Conservation (phyloP, 2,113 vertebrate species). For the Panthera leo region DNA sequence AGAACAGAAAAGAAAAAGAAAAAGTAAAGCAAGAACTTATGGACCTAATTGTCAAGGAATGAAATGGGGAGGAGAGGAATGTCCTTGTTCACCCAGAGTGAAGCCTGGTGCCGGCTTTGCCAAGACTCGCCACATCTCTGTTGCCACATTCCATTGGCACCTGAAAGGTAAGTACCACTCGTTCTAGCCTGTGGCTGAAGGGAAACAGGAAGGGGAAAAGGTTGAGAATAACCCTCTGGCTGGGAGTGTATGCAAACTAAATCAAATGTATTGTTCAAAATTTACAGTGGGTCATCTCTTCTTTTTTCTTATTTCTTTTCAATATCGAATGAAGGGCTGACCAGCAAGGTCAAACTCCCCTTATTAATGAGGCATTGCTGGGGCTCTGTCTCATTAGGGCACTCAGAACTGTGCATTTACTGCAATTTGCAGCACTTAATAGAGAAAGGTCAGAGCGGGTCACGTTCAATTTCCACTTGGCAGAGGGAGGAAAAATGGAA, state of each 20-base stretch:
- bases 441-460: slow-evolving; percentile 96
- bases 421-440: slow-evolving; percentile 99
- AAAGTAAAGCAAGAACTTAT: neutral
- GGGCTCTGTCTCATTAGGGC: slow-evolving; percentile 89
- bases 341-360: slow-evolving; percentile 92
- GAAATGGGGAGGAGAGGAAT: neutral
- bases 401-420: slow-evolving; percentile 93
- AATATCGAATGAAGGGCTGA: slow-evolving; percentile 90
- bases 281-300: slow-evolving; percentile 92
- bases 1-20: too few species aligned
- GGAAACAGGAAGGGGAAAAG: slow-evolving; percentile 40
- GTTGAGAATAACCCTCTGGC: slow-evolving; percentile 70
- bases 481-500: slow-evolving; percentile 95
- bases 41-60: neutral
- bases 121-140: neutral
- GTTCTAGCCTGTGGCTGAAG: slow-evolving; percentile 66
- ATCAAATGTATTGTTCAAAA: slow-evolving; percentile 91
- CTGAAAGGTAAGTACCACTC: slow-evolving; percentile 70
- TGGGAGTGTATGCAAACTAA: slow-evolving; percentile 88
- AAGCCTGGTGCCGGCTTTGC: neutral
- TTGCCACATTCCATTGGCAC: slow-evolving; percentile 15
- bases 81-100: neutral
- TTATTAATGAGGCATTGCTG: slow-evolving; percentile 94
- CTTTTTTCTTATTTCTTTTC: slow-evolving; percentile 91
- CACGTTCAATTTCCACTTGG: slow-evolving; percentile 99